Percentiles rank a stretch among this genome's conserved stretches.
These are phyloP conservation scores for Danionella cerebrum DNA, from an alignment of 2,113 vertebrate species.

Conservation along the genomic window DNA sequence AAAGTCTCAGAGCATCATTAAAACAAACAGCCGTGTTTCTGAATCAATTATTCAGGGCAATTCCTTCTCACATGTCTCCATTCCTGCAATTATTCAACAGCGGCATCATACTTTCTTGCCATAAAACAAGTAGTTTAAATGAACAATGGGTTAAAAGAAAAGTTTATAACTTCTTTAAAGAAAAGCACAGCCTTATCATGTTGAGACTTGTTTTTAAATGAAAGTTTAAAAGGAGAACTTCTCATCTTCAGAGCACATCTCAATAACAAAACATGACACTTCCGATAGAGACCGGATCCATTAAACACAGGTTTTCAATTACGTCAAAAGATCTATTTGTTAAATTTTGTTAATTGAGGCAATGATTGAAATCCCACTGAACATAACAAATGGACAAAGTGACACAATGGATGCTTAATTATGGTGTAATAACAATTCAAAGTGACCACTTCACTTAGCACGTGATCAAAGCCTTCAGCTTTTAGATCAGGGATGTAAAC, in stretches of 20 bases:
- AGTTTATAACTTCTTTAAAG: background rate
- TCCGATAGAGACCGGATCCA: background rate
- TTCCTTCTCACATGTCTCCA: constrained; percentile 2
- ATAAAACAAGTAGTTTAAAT: constrained; percentile 12
- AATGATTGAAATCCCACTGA: too few species aligned
- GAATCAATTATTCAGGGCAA: constrained; percentile 52
- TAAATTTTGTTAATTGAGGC: too few species aligned
- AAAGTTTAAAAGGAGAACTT: background rate
- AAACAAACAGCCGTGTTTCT: constrained; percentile 43
- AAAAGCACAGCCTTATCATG: background rate
- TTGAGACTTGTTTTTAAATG: background rate
- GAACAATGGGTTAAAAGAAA: background rate
- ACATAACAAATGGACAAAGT: too few species aligned
- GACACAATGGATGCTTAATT: too few species aligned
- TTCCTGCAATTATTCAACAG: constrained; percentile 31
- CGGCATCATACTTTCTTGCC: constrained; percentile 36
- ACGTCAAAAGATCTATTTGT: background rate
- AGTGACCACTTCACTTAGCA: too few species aligned
- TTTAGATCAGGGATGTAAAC: too few species aligned
- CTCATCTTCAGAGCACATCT: background rate
- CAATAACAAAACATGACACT: background rate
- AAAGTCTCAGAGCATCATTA: constrained; percentile 24
- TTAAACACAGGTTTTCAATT: background rate
- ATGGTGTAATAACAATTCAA: too few species aligned
- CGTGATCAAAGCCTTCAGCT: too few species aligned